These are phyloP conservation scores for Empis livida DNA, from an alignment of 2,888 invertebrate genomes.

Conservation along the genomic window DNA sequence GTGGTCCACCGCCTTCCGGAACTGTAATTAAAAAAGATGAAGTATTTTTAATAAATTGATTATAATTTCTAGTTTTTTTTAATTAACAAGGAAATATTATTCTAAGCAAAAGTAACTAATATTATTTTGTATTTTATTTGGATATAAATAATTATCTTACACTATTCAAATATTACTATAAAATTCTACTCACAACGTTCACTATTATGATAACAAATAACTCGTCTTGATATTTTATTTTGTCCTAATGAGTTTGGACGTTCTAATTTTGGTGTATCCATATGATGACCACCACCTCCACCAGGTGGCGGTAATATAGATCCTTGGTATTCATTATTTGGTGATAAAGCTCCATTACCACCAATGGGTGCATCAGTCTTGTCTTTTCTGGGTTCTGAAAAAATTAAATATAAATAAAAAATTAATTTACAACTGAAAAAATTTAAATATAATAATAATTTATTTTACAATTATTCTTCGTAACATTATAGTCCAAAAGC, in stretches of 20 bases:
- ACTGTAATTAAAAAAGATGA: slow-evolving; percentile 40
- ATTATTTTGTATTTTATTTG: too few species aligned
- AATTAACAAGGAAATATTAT: too few species aligned
- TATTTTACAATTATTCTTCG: too few species aligned
- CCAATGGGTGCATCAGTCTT: slow-evolving; percentile 58
- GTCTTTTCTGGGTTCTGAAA: slow-evolving; percentile 86
- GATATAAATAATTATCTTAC: too few species aligned
- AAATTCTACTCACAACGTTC: slow-evolving; percentile 49
- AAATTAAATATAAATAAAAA: slow-evolving; percentile 23
- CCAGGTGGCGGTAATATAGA: slow-evolving; percentile 36
- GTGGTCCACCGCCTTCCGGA: slow-evolving; percentile 41
- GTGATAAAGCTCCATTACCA: slow-evolving; percentile 49
- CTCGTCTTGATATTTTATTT: slow-evolving; percentile 60
- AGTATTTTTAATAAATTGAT: too few species aligned
- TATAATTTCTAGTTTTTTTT: slow-evolving; percentile 7
- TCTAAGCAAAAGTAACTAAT: too few species aligned
- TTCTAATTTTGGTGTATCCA: slow-evolving; percentile 45
- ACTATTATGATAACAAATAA: slow-evolving; percentile 67
- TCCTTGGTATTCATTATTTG: slow-evolving; percentile 41
- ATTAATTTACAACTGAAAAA: too few species aligned
- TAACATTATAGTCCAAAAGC: too few species aligned
- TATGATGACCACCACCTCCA: slow-evolving; percentile 29
- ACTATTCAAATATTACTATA: too few species aligned
- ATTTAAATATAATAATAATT: too few species aligned
- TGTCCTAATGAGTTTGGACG: slow-evolving; percentile 68